phyloP scores from a whole-genome alignment of 2,888 invertebrate genomes.

The Polylopha cassiicola region DNA sequence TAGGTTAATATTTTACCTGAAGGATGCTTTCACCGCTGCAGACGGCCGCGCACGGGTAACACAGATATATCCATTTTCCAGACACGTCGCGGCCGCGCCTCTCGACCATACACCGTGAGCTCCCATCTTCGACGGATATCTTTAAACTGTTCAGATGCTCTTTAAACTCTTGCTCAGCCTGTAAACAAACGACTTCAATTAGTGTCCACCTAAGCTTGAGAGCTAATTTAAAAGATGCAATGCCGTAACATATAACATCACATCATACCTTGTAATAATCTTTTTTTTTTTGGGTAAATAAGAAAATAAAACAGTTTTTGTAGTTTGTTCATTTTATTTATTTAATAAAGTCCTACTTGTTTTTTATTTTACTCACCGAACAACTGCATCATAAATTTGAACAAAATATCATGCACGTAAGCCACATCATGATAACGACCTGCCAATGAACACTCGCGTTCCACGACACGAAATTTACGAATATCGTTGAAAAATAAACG shows the following conservation, averaged over 20 bases:
- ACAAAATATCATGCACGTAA: too few relatives aligned
- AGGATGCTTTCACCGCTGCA: conserved; percentile 64
- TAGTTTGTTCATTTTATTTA: conserved; percentile 37
- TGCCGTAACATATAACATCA: too few relatives aligned
- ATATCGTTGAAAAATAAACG: too few relatives aligned
- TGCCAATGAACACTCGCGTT: too few relatives aligned
- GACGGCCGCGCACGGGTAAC: conserved; percentile 72
- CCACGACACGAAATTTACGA: too few relatives aligned
- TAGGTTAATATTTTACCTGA: conserved; percentile 53
- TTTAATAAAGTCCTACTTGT: too few relatives aligned
- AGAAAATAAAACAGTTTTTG: conserved; percentile 45
- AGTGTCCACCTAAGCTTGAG: too few relatives aligned
- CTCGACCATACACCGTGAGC: conserved; percentile 63
- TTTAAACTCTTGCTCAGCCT: conserved; percentile 68
- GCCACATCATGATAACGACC: too few relatives aligned
- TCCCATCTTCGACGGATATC: conserved; percentile 66
- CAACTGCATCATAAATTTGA: conserved; percentile 24
- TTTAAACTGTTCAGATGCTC: conserved; percentile 65
- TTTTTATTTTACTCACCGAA: conserved; percentile 53
- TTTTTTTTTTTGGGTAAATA: conserved; percentile 32
- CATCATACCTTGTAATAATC: too few relatives aligned
- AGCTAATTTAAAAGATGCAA: too few relatives aligned
- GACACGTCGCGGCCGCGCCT: conserved; percentile 59
- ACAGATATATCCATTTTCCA: conserved; percentile 68
- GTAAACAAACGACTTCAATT: conserved; percentile 30